Percentiles rank a stretch among this genome's conserved stretches.
phyloP scores from a whole-genome alignment of 2,797 vertebrate genomes.

The Hoplostethus mediterraneus region DNA sequence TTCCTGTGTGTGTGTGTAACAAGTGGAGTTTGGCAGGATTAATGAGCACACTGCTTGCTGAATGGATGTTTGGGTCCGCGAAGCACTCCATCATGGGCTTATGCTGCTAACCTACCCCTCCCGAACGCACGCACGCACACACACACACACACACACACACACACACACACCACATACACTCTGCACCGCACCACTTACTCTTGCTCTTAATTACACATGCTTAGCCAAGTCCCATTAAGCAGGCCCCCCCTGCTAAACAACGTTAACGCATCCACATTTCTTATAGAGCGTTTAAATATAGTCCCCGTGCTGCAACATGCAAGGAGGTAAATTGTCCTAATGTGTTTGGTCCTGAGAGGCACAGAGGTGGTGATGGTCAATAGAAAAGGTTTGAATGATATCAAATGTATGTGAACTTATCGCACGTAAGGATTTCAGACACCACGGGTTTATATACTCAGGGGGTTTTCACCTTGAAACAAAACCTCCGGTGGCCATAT shows the following conservation, averaged over 20 bases:
- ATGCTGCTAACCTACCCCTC: slow-evolving; percentile 83
- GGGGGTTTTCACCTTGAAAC: too few relatives aligned
- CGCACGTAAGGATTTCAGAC: too few relatives aligned
- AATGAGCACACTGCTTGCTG: slow-evolving; percentile 96
- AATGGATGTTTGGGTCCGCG: slow-evolving; percentile 94
- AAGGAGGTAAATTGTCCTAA: slow-evolving; percentile 65
- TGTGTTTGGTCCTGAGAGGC: slow-evolving; percentile 52
- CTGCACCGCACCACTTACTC: slow-evolving; percentile 76
- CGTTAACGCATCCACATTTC: slow-evolving; percentile 74
- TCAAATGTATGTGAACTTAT: too few relatives aligned
- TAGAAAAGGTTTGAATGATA: slow-evolving; percentile 3
- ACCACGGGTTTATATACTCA: too few relatives aligned
- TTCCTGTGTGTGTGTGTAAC: slow-evolving; percentile 93
- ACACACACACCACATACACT: slow-evolving; percentile 51
- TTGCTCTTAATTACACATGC: slow-evolving; percentile 83
- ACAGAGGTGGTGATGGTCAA: slow-evolving; percentile 26
- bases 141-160: slow-evolving; percentile 26
- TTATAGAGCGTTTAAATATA: slow-evolving; percentile 71
- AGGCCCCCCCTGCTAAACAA: slow-evolving; percentile 71
- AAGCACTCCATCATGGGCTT: slow-evolving; percentile 95
- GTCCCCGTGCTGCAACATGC: slow-evolving; percentile 51
- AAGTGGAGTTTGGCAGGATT: slow-evolving; percentile 99
- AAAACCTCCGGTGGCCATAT: too few relatives aligned
- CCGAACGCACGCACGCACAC: slow-evolving; percentile 37
- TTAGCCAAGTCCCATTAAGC: slow-evolving; percentile 88